Evolutionary conservation across 2,113 vertebrate genomes (phyloP).

Genomic region (Sinocyclocheilus anophthalmus): DNA sequence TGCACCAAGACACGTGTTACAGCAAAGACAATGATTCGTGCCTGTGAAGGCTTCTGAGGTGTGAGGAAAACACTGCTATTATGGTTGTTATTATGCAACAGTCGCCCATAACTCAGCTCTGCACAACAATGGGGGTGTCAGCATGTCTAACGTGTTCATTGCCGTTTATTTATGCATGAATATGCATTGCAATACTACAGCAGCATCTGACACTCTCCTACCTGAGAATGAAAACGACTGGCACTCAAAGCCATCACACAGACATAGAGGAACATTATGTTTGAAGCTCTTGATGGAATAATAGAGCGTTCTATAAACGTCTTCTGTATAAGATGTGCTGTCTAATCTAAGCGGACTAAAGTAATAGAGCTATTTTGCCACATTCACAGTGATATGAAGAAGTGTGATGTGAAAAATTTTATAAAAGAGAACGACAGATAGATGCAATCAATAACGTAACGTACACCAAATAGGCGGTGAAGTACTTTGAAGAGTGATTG

Average conservation of each 20-base stretch:
- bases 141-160: conserved; percentile 31
- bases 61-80: conserved; percentile 26
- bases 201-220: conserved; percentile 33
- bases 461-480: neutral
- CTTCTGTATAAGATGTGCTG: conserved; percentile 11
- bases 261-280: conserved; percentile 29
- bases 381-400: conserved; percentile 23
- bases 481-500: neutral
- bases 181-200: conserved; percentile 38
- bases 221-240: conserved; percentile 11
- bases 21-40: conserved; percentile 13
- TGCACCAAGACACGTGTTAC: neutral
- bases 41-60: conserved; percentile 7
- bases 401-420: neutral
- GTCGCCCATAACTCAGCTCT: conserved; percentile 39
- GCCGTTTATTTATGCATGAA: conserved; percentile 57
- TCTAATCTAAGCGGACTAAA: conserved; percentile 29
- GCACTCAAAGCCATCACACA: conserved; percentile 19
- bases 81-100: conserved; percentile 30
- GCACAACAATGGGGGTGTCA: conserved; percentile 41
- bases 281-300: conserved; percentile 44
- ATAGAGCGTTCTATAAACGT: conserved; percentile 42
- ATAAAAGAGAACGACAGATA: conserved; percentile 6
- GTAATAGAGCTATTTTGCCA: conserved; percentile 34
- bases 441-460: conserved; percentile 2